Base-by-base conservation (phyloP, 2,797 vertebrate genomes). In the Vipera ursinii region DNA sequence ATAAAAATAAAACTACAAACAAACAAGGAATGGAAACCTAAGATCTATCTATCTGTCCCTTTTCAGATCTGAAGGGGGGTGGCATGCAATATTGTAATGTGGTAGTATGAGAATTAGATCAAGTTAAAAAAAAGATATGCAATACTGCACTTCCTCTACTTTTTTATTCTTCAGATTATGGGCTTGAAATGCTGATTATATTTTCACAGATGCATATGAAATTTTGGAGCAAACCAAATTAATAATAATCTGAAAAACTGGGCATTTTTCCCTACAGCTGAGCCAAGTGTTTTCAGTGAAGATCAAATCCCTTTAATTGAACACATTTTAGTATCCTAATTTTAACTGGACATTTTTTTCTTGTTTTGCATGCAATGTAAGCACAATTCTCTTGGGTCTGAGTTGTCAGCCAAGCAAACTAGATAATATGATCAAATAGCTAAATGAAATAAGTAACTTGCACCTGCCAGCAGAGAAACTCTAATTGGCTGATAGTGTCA, bases 371-470 rank as follows among this genome's bases (percentile, higher is more conserved):
- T 91, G 57, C 57, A 57, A 85, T 15, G 59, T n/a, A 26, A 91
- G 86, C 38, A 85, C 28, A 85, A 57, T 91, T 91, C 87, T 89
- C 86, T n/a, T 91, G 90, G 69, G 69, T 9, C 38, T 65, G 48
- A 85, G 17, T 48, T 89, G 90, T 48, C 59, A 91, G 69, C 86
- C 59, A 91, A 65, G 14, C 56, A 88, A 82, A 78, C 44, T 82
- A 88, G 86, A 91, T 87, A 90, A 90, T 87, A 56, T 57, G 86
- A 88, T 78, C 86, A 93, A 88, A 63, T 90, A 73, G 15, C 15
- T 69, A 93, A 85, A 61, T 93, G 69, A 88, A 93, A 65, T 85
- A 91, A 91, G 22, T 93, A 82, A 82, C n/a, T 53, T 78, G 78
- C 86, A 88, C 89, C 69, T 85, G 57, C 82, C 22, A 65, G 48